These are phyloP conservation scores for Dermochelys coriacea DNA, from an alignment of 2,797 vertebrate species.

Conservation along the genomic window DNA sequence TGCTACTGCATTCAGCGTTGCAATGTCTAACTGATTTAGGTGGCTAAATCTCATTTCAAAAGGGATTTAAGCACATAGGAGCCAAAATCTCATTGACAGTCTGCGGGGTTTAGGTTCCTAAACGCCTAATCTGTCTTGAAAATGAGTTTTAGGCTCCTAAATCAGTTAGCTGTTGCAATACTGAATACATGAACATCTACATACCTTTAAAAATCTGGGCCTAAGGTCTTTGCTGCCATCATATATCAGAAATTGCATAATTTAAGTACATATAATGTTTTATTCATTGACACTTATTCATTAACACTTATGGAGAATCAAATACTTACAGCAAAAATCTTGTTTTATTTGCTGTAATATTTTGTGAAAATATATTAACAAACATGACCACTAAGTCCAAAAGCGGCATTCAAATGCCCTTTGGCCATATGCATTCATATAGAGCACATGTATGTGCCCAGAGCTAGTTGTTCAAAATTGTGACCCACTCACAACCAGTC, in stretches of 20 bases:
- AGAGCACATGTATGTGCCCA: accelerated
- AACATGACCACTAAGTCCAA: neutral
- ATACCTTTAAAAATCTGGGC: neutral
- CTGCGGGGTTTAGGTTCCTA: too few species aligned
- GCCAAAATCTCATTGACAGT: too few species aligned
- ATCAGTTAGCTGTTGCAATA: too few species aligned
- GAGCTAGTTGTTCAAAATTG: neutral
- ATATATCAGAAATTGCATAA: neutral
- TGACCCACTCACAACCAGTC: neutral
- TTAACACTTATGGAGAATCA: neutral
- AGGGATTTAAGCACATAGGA: too few species aligned
- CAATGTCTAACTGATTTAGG: too few species aligned
- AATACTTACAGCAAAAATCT: neutral
- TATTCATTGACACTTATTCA: neutral
- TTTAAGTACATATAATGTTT: neutral
- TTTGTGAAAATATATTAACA: neutral
- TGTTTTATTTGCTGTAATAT: neutral
- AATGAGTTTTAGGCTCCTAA: too few species aligned
- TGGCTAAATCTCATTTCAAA: too few species aligned
- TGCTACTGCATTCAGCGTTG: too few species aligned
- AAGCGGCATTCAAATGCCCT: neutral
- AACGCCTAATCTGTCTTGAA: too few species aligned
- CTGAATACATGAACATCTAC: too few species aligned
- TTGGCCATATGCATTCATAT: neutral
- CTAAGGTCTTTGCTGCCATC: neutral